Evolutionary conservation across 2,888 invertebrate genomes (phyloP).

Genomic region (Cyclophora albipunctata): DNA sequence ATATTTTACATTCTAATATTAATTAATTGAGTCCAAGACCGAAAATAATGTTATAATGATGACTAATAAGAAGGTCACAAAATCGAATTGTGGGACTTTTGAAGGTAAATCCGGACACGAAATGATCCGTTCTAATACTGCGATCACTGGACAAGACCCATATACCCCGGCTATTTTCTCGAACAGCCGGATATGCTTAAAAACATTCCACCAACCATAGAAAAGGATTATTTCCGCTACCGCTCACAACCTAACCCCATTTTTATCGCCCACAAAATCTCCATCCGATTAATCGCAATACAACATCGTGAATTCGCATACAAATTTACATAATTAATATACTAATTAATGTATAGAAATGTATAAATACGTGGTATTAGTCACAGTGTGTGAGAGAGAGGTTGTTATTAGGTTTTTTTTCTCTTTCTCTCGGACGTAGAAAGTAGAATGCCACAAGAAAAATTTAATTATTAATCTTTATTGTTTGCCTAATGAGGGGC

Average conservation of each 20-base stretch:
- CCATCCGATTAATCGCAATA: constrained; percentile 59
- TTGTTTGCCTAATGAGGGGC: constrained; percentile 31
- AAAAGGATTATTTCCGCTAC: constrained; percentile 13
- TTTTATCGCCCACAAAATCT: constrained; percentile 38
- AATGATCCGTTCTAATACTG: too few relatives aligned
- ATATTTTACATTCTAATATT: too few relatives aligned
- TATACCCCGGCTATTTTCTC: too few relatives aligned
- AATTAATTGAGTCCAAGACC: too few relatives aligned
- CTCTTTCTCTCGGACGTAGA: constrained; percentile 26
- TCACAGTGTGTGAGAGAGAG: constrained; percentile 32
- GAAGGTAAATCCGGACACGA: too few relatives aligned
- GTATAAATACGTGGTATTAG: constrained; percentile 43
- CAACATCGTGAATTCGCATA: constrained; percentile 66
- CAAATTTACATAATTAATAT: constrained; percentile 70
- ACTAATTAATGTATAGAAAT: constrained; percentile 63
- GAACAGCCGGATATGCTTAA: too few relatives aligned
- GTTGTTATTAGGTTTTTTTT: background rate
- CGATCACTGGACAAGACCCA: too few relatives aligned
- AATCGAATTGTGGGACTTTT: too few relatives aligned
- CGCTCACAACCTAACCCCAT: constrained; percentile 13
- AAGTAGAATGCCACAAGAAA: constrained; percentile 36
- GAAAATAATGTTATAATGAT: too few relatives aligned
- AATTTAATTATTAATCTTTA: constrained; percentile 39
- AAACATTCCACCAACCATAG: too few relatives aligned
- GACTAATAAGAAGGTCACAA: too few relatives aligned